Evolutionary conservation across 1,140 invertebrate genomes (phyloP), one percentile per base, ranked within the genome.

Genomic region (Camponotus vicinus): DNA sequence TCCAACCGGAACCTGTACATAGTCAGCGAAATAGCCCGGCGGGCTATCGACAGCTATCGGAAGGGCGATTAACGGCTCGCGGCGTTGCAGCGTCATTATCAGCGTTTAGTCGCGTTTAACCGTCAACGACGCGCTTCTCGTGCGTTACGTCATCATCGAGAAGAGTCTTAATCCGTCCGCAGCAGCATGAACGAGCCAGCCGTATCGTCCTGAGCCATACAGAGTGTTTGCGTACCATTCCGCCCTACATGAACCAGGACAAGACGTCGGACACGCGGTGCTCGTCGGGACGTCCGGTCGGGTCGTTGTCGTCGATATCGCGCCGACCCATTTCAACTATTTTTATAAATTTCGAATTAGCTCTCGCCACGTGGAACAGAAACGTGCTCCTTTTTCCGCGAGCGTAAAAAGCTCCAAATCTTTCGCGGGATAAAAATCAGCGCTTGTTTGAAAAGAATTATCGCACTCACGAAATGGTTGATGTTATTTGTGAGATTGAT

Each of bases 171-270:
- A 42, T 52, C 32, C 42, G 67, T 78, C 67, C 49, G 89, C 21
- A 88, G 89, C 40, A 66, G 89, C 32, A 66, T 85, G 42, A 70
- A 88, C 89, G 89, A 79, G 86, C 89, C 89, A 90, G 86, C 61
- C 89, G 89, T 90, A 90, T 90, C 89, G 89, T 90, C 89, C 89
- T 90, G 89, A 90, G 86, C 86, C 89, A 90, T 90, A 90, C 89
- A 90, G 90, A 91, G 90, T 91, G 88, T 91, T 78, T 91, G 89
- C 86, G 88, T 92, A 88, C 67, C 85, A 92, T 92, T 88, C 83
- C 86, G 91, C 86, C 88, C 90, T 92, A 91, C 91, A 92, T 92
- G 90, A 92, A 92, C 86, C 90, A 90, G 91, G 88, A 92, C 91
- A 92, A 92, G 89, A 91, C 85, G 88, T 90, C 90, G 87, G 87